Evolutionary conservation across 1,140 invertebrate genomes (phyloP), one percentile per base, ranked within the genome.

Genomic region (Tyrophagus putrescentiae): DNA sequence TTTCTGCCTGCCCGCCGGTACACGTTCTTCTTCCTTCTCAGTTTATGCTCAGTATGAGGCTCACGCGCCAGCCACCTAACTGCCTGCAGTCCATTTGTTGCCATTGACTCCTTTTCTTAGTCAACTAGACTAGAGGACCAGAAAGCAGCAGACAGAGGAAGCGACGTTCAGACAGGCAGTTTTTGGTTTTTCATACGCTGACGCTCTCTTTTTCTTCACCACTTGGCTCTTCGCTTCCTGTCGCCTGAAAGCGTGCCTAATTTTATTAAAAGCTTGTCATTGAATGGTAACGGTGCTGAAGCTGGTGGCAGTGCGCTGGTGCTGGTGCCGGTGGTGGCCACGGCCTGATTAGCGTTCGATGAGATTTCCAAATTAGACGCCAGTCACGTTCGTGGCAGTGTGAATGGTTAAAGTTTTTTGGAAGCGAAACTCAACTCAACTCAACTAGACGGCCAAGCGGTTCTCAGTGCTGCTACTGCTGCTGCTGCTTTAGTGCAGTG

Each of bases 361-460:
- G 32, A 54, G 25, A 54, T 32, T 3, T 54, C 25, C 28, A 54
- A 31, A 54, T 54, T 54, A 54, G 52, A 54, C 52, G 32, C 52
- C 32, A 54, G 52, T 54, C 52, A 54, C 52, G 52, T 54, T 27
- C 52, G 16, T n/a, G n/a, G n/a, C n/a, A n/a, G n/a, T n/a, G n/a
- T n/a, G n/a, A n/a, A n/a, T n/a, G n/a, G n/a, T n/a, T n/a, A n/a
- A n/a, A n/a, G n/a, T n/a, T n/a, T n/a, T n/a, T n/a, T n/a, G n/a
- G n/a, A n/a, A n/a, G n/a, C n/a, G n/a, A n/a, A n/a, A n/a, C n/a
- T n/a, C n/a, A n/a, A n/a, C n/a, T n/a, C n/a, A n/a, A n/a, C n/a
- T n/a, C n/a, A n/a, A n/a, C n/a, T n/a, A n/a, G n/a, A n/a, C n/a
- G n/a, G n/a, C n/a, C n/a, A n/a, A n/a, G n/a, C n/a, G n/a, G n/a